Percentiles rank a stretch among this genome's conserved stretches.
These are phyloP conservation scores for Plumapathes pennacea DNA, from an alignment of 92 coral and sea anemone species.

Conservation along the genomic window DNA sequence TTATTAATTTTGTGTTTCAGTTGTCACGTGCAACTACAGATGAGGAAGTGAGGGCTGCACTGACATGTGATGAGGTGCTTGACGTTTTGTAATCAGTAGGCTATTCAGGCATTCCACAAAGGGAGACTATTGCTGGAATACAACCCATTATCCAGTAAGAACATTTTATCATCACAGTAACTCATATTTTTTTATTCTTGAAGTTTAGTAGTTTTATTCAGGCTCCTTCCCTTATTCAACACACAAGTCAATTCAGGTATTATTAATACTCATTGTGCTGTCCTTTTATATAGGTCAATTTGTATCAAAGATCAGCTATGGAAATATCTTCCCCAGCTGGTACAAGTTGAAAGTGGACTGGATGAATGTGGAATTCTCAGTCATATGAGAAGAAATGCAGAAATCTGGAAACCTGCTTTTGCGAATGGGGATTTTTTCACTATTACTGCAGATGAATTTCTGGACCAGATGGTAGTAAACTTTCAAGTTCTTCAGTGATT, in stretches of 20 bases:
- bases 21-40: slow-evolving; percentile 43
- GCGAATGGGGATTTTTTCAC: slow-evolving; percentile 41
- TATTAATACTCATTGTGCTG: not conserved
- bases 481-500: slow-evolving; percentile 64
- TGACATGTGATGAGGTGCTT: slow-evolving; percentile 47
- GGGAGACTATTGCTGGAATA: slow-evolving; percentile 48
- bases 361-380: slow-evolving; percentile 46
- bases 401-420: slow-evolving; percentile 69
- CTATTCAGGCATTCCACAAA: slow-evolving; percentile 65
- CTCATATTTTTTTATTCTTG: slow-evolving; percentile 1
- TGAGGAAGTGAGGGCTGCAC: slow-evolving; percentile 35
- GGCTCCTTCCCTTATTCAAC: not conserved
- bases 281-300: slow-evolving; percentile 40
- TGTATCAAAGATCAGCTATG: slow-evolving; percentile 61
- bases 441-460: slow-evolving; percentile 65
- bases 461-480: slow-evolving; percentile 33
- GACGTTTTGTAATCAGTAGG: slow-evolving; percentile 55
- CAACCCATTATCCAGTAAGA: slow-evolving; percentile 56
- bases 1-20: slow-evolving; percentile 26
- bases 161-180: not conserved
- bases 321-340: slow-evolving; percentile 51
- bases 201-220: not conserved
- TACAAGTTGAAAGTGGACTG: slow-evolving; percentile 58
- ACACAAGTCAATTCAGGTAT: not conserved
- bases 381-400: slow-evolving; percentile 33